These are phyloP conservation scores for Salvelinus fontinalis DNA, from an alignment of 2,113 vertebrate species.

Conservation along the genomic window DNA sequence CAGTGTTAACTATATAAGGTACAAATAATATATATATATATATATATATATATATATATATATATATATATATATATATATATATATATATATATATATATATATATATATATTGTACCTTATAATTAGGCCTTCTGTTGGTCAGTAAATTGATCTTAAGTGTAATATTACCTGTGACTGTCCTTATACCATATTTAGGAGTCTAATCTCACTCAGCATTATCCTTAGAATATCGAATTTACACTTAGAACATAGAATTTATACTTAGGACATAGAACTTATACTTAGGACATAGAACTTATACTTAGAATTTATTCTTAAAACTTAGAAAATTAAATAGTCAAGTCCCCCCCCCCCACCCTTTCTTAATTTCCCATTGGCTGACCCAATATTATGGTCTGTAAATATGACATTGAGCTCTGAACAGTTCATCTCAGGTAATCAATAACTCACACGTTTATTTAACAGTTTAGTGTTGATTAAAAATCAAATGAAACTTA, in stretches of 20 bases:
- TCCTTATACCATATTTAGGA: too few relatives aligned
- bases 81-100: neutral
- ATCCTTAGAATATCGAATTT: neutral
- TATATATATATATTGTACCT: too few relatives aligned
- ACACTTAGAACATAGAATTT: neutral
- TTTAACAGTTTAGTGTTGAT: neutral
- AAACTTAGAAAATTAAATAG: neutral
- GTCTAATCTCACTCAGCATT: neutral
- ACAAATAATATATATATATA: neutral
- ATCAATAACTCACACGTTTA: neutral
- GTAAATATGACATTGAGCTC: neutral
- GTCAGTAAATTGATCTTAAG: neutral
- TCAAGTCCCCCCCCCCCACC: too few relatives aligned
- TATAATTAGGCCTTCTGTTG: neutral
- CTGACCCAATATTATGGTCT: neutral
- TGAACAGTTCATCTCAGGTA: neutral
- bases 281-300: too few relatives aligned
- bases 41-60: neutral
- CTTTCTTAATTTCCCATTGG: neutral
- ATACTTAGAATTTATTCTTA: neutral
- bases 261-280: neutral
- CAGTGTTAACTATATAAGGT: neutral
- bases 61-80: neutral
- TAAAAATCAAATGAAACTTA: neutral
- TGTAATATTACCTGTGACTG: neutral